Conservation (phyloP, 2,888 invertebrate species). For the Serrognathus titanus region DNA sequence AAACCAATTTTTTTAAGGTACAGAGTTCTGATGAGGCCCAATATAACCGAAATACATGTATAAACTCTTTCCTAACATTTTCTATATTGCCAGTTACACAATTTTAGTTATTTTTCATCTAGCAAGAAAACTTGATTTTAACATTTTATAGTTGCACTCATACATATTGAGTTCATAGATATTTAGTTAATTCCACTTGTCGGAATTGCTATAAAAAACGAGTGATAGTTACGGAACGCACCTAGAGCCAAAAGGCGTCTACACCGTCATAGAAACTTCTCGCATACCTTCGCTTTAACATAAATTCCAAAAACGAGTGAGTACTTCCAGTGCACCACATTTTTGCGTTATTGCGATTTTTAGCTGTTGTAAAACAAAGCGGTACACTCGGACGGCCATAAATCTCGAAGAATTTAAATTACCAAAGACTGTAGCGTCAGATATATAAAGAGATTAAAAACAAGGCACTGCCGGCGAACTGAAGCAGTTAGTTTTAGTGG, state of each 20-base stretch:
- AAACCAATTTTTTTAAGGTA: too few relatives aligned
- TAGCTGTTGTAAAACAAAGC: constrained; percentile 25
- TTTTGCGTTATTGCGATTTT: constrained; percentile 29
- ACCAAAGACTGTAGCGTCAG: constrained; percentile 27
- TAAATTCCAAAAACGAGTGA: constrained; percentile 27
- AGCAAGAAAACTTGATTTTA: too few relatives aligned
- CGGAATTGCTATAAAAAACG: background rate
- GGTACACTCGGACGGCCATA: constrained; percentile 25
- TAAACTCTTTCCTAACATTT: too few relatives aligned
- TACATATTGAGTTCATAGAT: too few relatives aligned
- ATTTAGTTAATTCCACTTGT: background rate
- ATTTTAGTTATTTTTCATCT: too few relatives aligned
- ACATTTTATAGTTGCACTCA: too few relatives aligned
- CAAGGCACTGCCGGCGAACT: constrained; percentile 26
- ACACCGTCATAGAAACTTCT: constrained; percentile 16
- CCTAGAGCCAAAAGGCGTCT: background rate
- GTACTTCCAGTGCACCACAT: constrained; percentile 19
- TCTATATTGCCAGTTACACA: too few relatives aligned
- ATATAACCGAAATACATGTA: too few relatives aligned
- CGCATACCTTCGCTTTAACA: constrained; percentile 23
- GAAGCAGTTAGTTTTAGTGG: constrained; percentile 26
- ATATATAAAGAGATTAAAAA: constrained; percentile 41
- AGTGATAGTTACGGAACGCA: background rate
- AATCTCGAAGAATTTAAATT: constrained; percentile 37
- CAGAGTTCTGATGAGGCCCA: too few relatives aligned